phyloP scores from a whole-genome alignment of 2,113 vertebrate species.

The Anguilla rostrata region DNA sequence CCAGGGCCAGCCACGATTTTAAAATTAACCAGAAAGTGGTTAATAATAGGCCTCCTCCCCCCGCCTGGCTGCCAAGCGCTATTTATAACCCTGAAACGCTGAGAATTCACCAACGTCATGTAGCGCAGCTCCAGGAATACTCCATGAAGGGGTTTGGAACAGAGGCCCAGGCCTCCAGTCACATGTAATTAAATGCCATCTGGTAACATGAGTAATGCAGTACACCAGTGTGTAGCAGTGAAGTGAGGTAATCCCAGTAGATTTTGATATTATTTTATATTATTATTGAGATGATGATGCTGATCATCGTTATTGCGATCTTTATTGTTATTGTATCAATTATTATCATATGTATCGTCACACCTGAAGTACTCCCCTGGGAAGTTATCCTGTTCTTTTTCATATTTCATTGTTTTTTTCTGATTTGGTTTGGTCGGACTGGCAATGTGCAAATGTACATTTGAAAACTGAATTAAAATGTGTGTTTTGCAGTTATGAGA shows the following conservation, averaged over 20 bases:
- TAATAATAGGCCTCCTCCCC: constrained; percentile 55
- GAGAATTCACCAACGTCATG: neutral
- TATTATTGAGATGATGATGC: neutral
- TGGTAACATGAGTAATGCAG: neutral
- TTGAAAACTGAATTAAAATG: neutral
- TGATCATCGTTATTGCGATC: neutral
- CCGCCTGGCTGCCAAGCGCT: constrained; percentile 33
- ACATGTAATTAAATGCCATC: neutral
- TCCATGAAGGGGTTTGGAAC: neutral
- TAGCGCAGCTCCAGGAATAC: neutral
- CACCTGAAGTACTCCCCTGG: too few species aligned
- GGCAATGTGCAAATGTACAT: neutral
- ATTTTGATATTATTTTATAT: neutral
- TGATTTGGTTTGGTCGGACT: neutral
- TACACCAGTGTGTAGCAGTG: neutral
- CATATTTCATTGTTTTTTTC: neutral
- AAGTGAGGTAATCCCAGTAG: neutral
- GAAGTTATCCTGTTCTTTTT: too few species aligned
- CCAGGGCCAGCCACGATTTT: constrained; percentile 21
- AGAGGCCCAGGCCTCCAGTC: neutral
- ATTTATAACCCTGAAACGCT: constrained; percentile 48
- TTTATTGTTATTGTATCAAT: constrained; percentile 6
- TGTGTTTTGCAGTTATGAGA: constrained; percentile 81
- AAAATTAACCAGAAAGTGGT: constrained; percentile 34
- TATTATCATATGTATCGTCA: neutral